Percentiles rank a stretch among this genome's conserved stretches.
Conservation (phyloP, 2,797 vertebrate species). For the Calcarius lapponicus region DNA sequence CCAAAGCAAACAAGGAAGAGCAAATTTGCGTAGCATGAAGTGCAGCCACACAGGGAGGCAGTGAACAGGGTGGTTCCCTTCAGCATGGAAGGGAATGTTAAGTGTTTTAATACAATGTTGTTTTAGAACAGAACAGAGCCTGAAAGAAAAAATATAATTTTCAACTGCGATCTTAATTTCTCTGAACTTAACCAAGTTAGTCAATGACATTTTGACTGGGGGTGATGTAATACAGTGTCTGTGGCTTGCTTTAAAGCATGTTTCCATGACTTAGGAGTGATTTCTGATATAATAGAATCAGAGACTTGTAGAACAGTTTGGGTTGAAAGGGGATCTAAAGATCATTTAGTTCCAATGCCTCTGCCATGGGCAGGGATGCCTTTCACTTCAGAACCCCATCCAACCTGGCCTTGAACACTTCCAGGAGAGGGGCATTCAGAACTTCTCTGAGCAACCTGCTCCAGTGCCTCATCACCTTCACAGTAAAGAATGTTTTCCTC, state of each 20-base stretch:
- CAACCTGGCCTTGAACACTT: neutral
- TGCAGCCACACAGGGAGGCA: constrained; percentile 21
- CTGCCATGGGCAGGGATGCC: accelerated
- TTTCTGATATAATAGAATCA: neutral
- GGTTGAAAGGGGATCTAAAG: neutral
- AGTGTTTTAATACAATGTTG: neutral
- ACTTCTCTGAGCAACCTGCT: neutral
- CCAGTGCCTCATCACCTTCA: neutral
- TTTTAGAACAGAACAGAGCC: neutral
- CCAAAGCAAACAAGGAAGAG: constrained; percentile 65
- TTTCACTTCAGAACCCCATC: neutral
- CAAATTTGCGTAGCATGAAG: constrained; percentile 14
- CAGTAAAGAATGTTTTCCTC: neutral
- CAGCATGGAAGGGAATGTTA: neutral
- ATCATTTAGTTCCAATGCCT: neutral
- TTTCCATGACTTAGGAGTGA: neutral
- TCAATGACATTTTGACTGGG: neutral
- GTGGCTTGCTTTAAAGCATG: neutral
- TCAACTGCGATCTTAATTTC: neutral
- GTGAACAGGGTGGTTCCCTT: constrained; percentile 38
- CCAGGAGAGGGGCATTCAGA: neutral
- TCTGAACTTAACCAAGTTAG: neutral
- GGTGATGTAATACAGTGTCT: neutral
- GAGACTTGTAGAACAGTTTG: neutral
- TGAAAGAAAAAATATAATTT: neutral